Evolutionary conservation across 2,113 vertebrate genomes (phyloP).

Genomic region (Suncus etruscus): DNA sequence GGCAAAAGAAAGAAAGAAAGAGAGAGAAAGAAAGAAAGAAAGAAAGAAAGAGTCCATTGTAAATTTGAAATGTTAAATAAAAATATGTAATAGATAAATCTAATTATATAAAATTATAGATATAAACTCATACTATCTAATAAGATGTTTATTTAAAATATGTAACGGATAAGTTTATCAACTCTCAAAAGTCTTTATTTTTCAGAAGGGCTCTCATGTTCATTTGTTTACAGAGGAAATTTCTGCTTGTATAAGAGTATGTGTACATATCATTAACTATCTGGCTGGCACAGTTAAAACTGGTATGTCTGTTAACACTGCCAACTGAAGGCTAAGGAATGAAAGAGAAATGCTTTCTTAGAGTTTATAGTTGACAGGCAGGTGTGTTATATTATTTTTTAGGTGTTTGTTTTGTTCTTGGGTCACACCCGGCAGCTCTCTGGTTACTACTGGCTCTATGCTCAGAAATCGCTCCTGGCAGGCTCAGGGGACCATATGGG

Average conservation of each 20-base stretch:
- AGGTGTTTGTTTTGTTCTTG: too few relatives aligned
- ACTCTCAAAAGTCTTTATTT: not conserved
- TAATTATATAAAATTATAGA: too few relatives aligned
- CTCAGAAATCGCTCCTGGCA: too few relatives aligned
- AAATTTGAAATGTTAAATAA: not conserved
- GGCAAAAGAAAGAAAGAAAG: too few relatives aligned
- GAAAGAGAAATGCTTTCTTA: not conserved
- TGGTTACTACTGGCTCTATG: too few relatives aligned
- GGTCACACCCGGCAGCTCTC: too few relatives aligned
- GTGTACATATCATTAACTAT: constrained; percentile 47
- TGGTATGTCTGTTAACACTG: not conserved
- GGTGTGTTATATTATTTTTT: not conserved
- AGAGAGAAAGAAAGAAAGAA: too few relatives aligned
- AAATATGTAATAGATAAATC: constrained; percentile 39
- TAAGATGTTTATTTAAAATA: not conserved
- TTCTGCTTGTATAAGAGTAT: not conserved
- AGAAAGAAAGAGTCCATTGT: too few relatives aligned
- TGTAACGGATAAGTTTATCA: constrained; percentile 39
- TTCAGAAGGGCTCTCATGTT: constrained; percentile 11
- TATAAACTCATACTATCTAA: too few relatives aligned
- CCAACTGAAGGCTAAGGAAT: constrained; percentile 17
- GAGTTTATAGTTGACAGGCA: not conserved
- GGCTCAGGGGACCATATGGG: too few relatives aligned
- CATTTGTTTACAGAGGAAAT: not conserved
- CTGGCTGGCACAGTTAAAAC: constrained; percentile 17